Evolutionary conservation across 2,113 vertebrate genomes (phyloP), one percentile per base, ranked within the genome.

Genomic region (Poeciliopsis occidentalis): DNA sequence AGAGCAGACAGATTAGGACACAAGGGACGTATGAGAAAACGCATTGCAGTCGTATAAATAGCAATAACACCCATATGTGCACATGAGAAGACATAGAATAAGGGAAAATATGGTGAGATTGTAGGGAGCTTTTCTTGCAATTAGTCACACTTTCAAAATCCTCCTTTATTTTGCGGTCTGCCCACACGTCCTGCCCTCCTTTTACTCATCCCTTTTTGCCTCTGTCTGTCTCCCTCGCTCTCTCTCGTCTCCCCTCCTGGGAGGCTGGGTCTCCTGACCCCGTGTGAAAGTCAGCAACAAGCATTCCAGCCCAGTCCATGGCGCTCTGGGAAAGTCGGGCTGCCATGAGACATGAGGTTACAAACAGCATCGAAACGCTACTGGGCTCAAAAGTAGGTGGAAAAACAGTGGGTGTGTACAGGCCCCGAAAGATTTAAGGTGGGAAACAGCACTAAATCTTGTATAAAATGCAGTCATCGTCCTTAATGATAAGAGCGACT

Each of bases 301-400:
- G 92, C 94, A 95, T 96, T 96, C 95, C 96, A 96, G 93, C 93
- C 92, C 91, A 94, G 95, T 94, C 95, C 95, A 94, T 92, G 92
- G 93, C 75, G 85, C 83, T 94, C 95, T 95, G 95, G 94, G 95
- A 96, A 96, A 94, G 90, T 93, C 92, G 22, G 22, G 76, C 67
- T 80, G 74, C 51, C 79, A 71, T 31, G 34, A 75, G 72, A 81
- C 80, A 80, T 10, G 60, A 60, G 22, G 24, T 71, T 73, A 65
- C 71, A 72, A 70, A 73, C 30, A 68, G 47, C 77, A 71, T 37
- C 39, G 61, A 67, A 64, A 62, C 63, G 11, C 64, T 68, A 65
- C 7, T 41, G 76, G 68, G n/a, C 69, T 67, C 15, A 51, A 17
- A 12, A 67, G 31, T 17, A 74, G 22, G 31, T 29, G n/a, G 22